phyloP scores from a whole-genome alignment of 2,797 vertebrate genomes.

The Antennarius maculatus region DNA sequence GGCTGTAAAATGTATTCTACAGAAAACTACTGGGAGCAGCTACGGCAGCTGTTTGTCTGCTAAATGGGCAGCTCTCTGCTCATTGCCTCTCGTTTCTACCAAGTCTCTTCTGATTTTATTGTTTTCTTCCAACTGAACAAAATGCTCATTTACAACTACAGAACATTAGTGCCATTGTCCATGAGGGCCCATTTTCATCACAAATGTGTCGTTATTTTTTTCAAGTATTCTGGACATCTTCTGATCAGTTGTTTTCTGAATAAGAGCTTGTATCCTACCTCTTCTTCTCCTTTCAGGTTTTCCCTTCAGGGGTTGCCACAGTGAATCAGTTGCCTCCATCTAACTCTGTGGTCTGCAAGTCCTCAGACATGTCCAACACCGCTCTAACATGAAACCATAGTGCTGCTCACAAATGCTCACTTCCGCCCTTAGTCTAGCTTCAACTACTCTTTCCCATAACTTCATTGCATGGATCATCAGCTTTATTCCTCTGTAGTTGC shows the following conservation, averaged over 20 bases:
- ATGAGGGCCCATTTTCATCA: constrained; percentile 2
- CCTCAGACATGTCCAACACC: no score
- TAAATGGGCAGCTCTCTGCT: constrained; percentile 49
- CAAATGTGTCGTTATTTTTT: constrained; percentile 19
- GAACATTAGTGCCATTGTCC: constrained; percentile 14
- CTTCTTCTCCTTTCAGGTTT: no score
- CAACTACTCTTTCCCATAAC: no score
- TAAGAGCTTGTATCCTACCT: not conserved
- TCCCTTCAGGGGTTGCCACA: no score
- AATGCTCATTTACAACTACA: constrained; percentile 17
- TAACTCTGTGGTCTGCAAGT: no score
- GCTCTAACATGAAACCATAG: no score
- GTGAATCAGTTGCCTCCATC: no score
- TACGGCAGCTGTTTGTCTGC: constrained; percentile 61
- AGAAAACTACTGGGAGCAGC: constrained; percentile 59
- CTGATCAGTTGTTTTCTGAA: not conserved
- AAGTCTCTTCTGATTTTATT: constrained; percentile 36
- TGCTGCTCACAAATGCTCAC: no score
- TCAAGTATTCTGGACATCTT: not conserved
- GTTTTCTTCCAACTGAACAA: constrained; percentile 25
- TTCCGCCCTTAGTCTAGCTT: no score
- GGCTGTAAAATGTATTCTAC: constrained; percentile 65
- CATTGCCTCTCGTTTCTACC: constrained; percentile 11
- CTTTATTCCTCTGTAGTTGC: no score
- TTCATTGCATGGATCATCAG: no score